phyloP scores from a whole-genome alignment of 2,888 invertebrate genomes.

The Phortica okadai region DNA sequence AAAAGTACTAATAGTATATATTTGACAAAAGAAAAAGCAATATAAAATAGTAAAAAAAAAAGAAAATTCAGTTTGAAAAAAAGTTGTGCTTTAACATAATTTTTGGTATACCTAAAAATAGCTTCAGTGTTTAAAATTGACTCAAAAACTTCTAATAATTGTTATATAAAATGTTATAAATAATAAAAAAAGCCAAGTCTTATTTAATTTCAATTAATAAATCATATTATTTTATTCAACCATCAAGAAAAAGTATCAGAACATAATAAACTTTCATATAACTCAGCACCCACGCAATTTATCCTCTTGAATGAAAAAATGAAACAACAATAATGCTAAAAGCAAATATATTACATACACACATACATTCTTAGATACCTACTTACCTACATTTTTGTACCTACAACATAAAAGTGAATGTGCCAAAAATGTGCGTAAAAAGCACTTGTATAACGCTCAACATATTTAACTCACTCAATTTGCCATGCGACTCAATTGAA shows the following conservation, averaged over 20 bases:
- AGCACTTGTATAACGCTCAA: background rate
- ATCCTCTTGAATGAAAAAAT: no score
- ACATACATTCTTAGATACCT: background rate
- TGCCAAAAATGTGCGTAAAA: background rate
- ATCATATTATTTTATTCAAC: background rate
- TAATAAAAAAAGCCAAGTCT: background rate
- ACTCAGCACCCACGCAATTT: background rate
- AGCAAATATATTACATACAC: background rate
- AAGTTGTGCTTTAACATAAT: background rate
- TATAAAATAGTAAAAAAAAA: background rate
- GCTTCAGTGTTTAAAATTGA: background rate
- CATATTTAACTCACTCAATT: background rate
- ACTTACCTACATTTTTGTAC: background rate
- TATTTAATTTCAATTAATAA: background rate
- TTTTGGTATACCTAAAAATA: conserved; percentile 7
- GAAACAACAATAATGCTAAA: no score
- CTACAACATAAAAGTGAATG: conserved; percentile 8
- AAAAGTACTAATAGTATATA: background rate
- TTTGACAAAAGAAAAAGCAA: background rate
- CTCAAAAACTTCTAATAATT: background rate
- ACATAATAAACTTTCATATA: background rate
- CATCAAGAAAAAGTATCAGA: background rate
- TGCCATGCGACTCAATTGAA: conserved; percentile 1
- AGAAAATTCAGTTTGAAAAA: background rate
- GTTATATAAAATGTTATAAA: conserved; percentile 4